Base-by-base conservation (phyloP, 2,888 invertebrate genomes). In the Erebia aethiops region DNA sequence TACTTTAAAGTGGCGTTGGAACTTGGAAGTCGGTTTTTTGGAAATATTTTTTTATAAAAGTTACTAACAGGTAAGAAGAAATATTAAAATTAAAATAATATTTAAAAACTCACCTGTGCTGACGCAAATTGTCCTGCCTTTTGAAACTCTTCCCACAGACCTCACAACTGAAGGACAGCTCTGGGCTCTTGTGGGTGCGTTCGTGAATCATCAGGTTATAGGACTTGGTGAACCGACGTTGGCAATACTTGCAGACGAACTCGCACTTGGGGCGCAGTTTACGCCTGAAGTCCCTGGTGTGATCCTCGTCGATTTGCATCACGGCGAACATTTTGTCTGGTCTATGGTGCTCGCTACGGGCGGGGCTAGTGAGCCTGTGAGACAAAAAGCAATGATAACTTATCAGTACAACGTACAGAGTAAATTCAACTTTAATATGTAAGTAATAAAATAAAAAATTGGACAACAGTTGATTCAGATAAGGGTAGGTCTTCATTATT, bases 191-290 rank as follows among this genome's bases (percentile, higher is more conserved):
- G 95, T 99, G 99, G 82, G 98, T 99, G 90, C 99, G 95, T 92
- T 99, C 99, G 95, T 99, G 99, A 84, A 99, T 99, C 95, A 99
- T 96, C 89, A 99, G 95, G 94, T 99, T 99, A 95, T 99, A 99
- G 80, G 98, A 97, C 94, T 99, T 99, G 87, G 98, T 99, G 95
- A 99, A 99, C 90, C 98, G 96, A 86, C 99, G 96, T 91, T 97
- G 97, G 95, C 99, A 99, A 94, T 97, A 99, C 93, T 98, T 98
- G 96, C 99, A 99, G 89, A 99, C 98, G 94, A 98, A 99, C 94
- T 99, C 98, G 95, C 98, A 98, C 95, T 98, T 98, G 85, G 97
- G 96, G 88, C 97, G 95, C 96, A 97, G 96, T 94, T 97, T 97
- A 94, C 97, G 96, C 93, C 97, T 95, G 94, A 97, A 97, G 95